Conservation (phyloP, 1,140 invertebrate genomes). For the Philotrypesis tridentata region DNA sequence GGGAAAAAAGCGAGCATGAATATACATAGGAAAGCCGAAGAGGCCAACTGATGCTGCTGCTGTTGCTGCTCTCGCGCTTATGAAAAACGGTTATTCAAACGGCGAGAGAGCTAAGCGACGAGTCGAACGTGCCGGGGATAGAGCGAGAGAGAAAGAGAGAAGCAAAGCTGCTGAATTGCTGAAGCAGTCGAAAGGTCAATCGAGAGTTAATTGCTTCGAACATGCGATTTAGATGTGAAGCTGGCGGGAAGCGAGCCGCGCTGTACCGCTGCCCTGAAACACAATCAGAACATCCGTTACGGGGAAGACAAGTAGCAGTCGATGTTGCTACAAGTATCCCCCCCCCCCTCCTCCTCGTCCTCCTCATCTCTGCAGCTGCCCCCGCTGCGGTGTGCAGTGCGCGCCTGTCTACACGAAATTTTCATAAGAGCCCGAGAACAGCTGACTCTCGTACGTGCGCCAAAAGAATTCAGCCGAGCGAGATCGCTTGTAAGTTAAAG, state of each 20-base stretch:
- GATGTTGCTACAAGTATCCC: slow-evolving; percentile 9
- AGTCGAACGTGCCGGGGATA: neutral
- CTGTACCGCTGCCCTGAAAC: slow-evolving; percentile 27
- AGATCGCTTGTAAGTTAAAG: neutral
- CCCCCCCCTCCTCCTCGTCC: too few relatives aligned
- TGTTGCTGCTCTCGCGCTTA: too few relatives aligned
- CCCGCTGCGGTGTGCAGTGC: too few relatives aligned
- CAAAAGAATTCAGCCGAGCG: neutral
- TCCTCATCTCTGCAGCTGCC: too few relatives aligned
- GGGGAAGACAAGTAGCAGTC: slow-evolving; percentile 27
- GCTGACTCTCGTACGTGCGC: neutral
- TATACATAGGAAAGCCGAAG: slow-evolving; percentile 3
- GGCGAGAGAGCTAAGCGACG: neutral
- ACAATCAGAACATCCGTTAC: slow-evolving; percentile 48
- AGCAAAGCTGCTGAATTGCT: neutral
- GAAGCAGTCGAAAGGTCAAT: slow-evolving; percentile 40
- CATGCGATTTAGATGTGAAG: slow-evolving; percentile 47
- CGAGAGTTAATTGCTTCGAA: slow-evolving; percentile 45
- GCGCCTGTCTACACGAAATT: neutral
- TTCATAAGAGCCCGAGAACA: neutral
- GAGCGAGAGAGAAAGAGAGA: neutral
- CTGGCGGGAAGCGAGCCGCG: neutral
- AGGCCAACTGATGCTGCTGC: neutral
- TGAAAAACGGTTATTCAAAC: slow-evolving; percentile 39
- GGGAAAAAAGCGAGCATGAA: neutral